A percentile compares a stretch with the other conserved stretches of the same genome.
phyloP scores from a whole-genome alignment of 2,113 vertebrate species.

The Monopterus albus region DNA sequence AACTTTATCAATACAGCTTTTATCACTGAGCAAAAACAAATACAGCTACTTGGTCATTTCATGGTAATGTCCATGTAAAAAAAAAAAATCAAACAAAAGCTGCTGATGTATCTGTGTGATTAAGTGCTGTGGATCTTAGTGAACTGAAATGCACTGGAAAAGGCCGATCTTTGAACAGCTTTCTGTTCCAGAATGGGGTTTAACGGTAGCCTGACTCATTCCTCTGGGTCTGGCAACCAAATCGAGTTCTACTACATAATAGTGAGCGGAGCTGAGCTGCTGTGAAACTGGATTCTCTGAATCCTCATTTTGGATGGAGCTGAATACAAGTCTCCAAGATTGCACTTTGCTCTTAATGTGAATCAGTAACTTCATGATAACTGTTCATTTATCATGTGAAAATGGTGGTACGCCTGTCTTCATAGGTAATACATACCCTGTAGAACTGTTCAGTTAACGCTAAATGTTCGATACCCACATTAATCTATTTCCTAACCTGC shows the following conservation, averaged over 20 bases:
- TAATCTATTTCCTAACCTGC: slow-evolving; percentile 16
- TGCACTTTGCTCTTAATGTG: slow-evolving; percentile 58
- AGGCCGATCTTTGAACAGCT: slow-evolving; percentile 16
- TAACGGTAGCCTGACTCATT: slow-evolving; percentile 45
- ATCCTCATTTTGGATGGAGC: slow-evolving; percentile 27
- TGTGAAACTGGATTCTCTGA: slow-evolving; percentile 27
- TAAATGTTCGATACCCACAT: slow-evolving; percentile 1
- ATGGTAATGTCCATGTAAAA: slow-evolving; percentile 26
- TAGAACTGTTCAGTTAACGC: neutral
- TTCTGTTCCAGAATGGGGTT: slow-evolving; percentile 4
- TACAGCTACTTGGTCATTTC: slow-evolving; percentile 22
- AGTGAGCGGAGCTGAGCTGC: slow-evolving; percentile 26
- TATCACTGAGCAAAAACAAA: slow-evolving; percentile 23
- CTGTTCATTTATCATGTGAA: slow-evolving; percentile 30
- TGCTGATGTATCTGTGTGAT: slow-evolving; percentile 35
- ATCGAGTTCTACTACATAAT: slow-evolving; percentile 15
- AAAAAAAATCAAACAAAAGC: slow-evolving; percentile 19
- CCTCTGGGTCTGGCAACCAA: slow-evolving; percentile 47
- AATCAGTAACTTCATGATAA: slow-evolving; percentile 28
- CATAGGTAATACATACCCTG: slow-evolving; percentile 40
- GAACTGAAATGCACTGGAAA: slow-evolving; percentile 17
- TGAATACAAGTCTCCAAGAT: slow-evolving; percentile 27
- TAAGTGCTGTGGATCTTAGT: slow-evolving; percentile 38
- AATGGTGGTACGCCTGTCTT: neutral
- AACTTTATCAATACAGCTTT: slow-evolving; percentile 34